phyloP scores from a whole-genome alignment of 2,888 invertebrate genomes.

The Willowsia nigromaculata region DNA sequence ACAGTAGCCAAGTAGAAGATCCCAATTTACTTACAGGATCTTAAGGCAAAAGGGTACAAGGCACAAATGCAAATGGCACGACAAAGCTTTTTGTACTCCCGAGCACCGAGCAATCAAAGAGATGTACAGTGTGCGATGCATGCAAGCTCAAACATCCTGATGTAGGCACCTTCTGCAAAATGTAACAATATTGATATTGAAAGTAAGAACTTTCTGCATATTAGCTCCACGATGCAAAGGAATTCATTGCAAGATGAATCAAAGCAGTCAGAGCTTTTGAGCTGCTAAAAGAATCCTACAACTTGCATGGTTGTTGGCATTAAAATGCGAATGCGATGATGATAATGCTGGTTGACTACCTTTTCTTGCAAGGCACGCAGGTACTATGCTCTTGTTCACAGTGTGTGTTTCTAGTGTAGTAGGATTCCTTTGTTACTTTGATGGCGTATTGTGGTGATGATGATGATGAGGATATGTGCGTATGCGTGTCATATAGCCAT shows the following conservation, averaged over 20 bases:
- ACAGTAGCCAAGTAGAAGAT: neutral
- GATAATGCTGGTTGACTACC: neutral
- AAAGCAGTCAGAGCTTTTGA: neutral
- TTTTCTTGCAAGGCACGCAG: neutral
- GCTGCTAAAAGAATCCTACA: neutral
- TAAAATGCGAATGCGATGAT: neutral
- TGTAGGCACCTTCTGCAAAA: neutral
- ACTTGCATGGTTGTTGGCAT: neutral
- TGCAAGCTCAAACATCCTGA: neutral
- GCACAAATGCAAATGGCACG: neutral
- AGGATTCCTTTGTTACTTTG: neutral
- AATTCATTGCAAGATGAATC: neutral
- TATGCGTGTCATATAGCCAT: neutral
- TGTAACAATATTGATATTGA: neutral
- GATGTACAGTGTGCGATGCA: neutral
- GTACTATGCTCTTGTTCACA: neutral
- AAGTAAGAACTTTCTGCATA: slow-evolving; percentile 3
- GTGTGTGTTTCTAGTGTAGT: neutral
- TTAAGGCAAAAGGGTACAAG: slow-evolving; percentile 16
- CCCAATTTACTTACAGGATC: neutral
- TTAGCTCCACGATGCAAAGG: neutral
- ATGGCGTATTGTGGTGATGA: neutral
- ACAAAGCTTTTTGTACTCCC: neutral
- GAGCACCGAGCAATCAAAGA: neutral
- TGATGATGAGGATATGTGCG: neutral